Evolutionary conservation across 2,888 invertebrate genomes (phyloP), one percentile per base, ranked within the genome.

Genomic region (Clitarchus hookeri): DNA sequence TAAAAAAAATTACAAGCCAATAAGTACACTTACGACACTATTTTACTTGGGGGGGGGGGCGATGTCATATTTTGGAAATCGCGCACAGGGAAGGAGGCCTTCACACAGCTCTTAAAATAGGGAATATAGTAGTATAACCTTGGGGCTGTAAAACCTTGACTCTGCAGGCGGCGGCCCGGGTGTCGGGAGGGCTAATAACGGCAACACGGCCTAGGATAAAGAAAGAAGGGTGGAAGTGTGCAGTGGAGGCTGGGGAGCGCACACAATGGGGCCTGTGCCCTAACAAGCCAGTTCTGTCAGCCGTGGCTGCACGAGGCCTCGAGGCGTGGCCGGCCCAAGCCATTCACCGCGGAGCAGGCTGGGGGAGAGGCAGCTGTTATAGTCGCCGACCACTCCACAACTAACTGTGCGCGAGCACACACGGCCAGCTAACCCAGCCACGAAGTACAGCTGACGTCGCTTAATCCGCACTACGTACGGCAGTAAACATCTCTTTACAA

Each of bases 261-360:
- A 23, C 19, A 65, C 65, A 65, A 65, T 65, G 65, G 65, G 65
- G 19, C 65, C 65, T 65, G 65, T 65, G 65, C 65, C 65, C 65
- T 65, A 65, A 65, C 65, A 65, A 65, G 65, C 65, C 65, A 65
- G 65, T 65, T 65, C 65, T 65, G 65, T 65, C 65, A 23, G 65
- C 65, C 65, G 65, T 65, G 65, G 11, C 65, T 23, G 65, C 65
- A 23, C 65, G 65, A 23, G 65, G 65, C 65, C 65, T 65, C 19
- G 65, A 65, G 65, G 65, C 65, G 13, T 19, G 19, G 65, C 65
- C 65, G n/a, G n/a, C n/a, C n/a, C n/a, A n/a, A n/a, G n/a, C n/a
- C n/a, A 65, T 65, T 65, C 65, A 65, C 19, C 11, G 16, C 65
- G n/a, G n/a, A n/a, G n/a, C n/a, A n/a, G n/a, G 65, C 65, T 65